These are phyloP conservation scores for Mythimna ferrago DNA, from an alignment of 2,888 invertebrate genomes.

Conservation along the genomic window DNA sequence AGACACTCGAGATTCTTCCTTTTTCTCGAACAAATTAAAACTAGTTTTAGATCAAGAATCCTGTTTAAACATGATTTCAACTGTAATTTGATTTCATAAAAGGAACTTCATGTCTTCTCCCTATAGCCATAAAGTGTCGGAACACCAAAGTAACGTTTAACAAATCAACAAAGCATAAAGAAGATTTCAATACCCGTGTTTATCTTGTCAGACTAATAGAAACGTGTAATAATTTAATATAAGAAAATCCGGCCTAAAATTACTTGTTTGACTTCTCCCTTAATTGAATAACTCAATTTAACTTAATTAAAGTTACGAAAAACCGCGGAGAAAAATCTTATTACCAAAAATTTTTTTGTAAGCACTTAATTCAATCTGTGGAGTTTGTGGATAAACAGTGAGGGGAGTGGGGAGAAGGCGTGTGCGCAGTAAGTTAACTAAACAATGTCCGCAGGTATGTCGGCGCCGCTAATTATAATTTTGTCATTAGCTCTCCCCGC, in stretches of 20 bases:
- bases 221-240: constrained; percentile 53
- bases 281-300: constrained; percentile 55
- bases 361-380: constrained; percentile 52
- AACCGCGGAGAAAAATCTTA: constrained; percentile 41
- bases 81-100: neutral
- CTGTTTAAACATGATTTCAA: neutral
- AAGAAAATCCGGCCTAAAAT: constrained; percentile 36
- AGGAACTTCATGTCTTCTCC: neutral
- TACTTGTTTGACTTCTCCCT: constrained; percentile 42
- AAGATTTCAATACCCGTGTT: constrained; percentile 28
- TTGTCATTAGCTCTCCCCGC: constrained; percentile 56
- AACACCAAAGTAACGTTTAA: neutral
- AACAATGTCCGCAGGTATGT: constrained; percentile 33
- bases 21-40: too few species aligned
- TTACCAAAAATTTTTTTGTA: constrained; percentile 34
- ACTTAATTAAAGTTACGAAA: constrained; percentile 56
- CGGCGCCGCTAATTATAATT: constrained; percentile 56
- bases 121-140: neutral
- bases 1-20: too few species aligned
- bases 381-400: constrained; percentile 33
- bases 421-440: constrained; percentile 36
- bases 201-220: constrained; percentile 40
- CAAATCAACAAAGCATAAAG: constrained; percentile 11
- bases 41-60: neutral
- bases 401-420: constrained; percentile 19